These are phyloP conservation scores for Barbus barbus DNA, from an alignment of 2,113 vertebrate genomes.

Conservation along the genomic window DNA sequence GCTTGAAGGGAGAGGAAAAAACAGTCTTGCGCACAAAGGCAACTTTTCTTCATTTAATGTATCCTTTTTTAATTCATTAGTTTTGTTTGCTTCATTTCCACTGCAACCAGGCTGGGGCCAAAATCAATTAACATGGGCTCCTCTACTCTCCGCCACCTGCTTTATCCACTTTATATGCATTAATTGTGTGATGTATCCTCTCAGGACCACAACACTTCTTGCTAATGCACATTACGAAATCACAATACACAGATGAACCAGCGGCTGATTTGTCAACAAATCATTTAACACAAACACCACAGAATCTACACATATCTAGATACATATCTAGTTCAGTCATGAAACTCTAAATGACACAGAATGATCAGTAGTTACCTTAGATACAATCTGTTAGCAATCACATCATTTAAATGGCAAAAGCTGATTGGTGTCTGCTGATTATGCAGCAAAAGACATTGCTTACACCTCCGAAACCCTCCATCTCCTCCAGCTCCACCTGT, in stretches of 20 bases:
- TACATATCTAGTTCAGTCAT: neutral
- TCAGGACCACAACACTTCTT: neutral
- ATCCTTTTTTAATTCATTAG: slow-evolving; percentile 29
- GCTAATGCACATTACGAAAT: slow-evolving; percentile 23
- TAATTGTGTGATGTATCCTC: slow-evolving; percentile 48
- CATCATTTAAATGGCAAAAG: neutral
- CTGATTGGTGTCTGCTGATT: neutral
- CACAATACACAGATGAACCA: neutral
- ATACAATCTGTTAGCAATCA: neutral
- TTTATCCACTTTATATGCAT: slow-evolving; percentile 52
- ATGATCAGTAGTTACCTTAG: neutral
- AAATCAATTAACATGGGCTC: slow-evolving; percentile 51
- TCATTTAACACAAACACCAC: slow-evolving; percentile 13
- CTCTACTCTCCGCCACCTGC: slow-evolving; percentile 60
- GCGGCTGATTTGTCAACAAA: neutral
- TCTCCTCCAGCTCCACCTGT: neutral
- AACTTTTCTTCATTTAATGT: slow-evolving; percentile 2
- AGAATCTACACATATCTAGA: neutral
- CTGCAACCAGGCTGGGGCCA: slow-evolving; percentile 54
- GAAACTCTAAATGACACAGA: neutral
- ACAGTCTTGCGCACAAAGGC: neutral
- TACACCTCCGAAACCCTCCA: neutral
- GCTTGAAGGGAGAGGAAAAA: neutral
- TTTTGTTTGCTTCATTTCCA: slow-evolving; percentile 55
- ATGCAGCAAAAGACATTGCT: neutral